A percentile compares a stretch with the other conserved stretches of the same genome.
These are phyloP conservation scores for Micromys minutus DNA, from an alignment of 2,113 vertebrate genomes.

Conservation along the genomic window DNA sequence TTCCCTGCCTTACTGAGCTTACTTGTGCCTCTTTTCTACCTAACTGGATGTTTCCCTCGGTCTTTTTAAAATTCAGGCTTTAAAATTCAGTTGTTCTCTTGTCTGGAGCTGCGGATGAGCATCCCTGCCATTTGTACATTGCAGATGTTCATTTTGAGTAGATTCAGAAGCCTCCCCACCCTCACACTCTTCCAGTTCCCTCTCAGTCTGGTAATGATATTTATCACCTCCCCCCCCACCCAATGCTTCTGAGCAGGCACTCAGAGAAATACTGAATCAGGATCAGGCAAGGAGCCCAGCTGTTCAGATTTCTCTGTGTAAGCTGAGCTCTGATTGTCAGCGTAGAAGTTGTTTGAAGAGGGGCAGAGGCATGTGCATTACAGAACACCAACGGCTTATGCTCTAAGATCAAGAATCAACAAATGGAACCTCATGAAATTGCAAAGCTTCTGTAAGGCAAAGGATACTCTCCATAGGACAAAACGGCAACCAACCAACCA, in stretches of 20 bases:
- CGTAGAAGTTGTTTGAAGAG: constrained; percentile 2
- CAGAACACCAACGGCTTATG: too few species aligned
- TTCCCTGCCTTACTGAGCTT: not conserved
- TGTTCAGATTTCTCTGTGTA: not conserved
- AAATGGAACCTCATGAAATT: too few species aligned
- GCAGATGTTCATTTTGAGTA: not conserved
- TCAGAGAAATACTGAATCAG: not conserved
- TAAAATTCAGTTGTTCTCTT: not conserved
- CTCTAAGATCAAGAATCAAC: too few species aligned
- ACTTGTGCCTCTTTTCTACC: not conserved
- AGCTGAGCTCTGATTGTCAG: not conserved
- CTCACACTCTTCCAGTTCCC: too few species aligned
- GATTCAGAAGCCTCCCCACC: not conserved
- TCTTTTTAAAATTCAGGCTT: not conserved
- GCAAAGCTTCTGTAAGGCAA: too few species aligned
- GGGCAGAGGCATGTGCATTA: not conserved
- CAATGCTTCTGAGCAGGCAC: not conserved
- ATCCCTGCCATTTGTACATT: not conserved
- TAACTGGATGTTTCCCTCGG: not conserved
- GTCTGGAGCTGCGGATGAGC: not conserved
- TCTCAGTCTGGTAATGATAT: not conserved
- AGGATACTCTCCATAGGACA: too few species aligned
- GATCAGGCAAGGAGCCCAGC: not conserved
- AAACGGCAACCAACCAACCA: too few species aligned
- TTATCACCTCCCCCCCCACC: not conserved